Conservation (phyloP, 2,888 invertebrate genomes). For the Ochlodes sylvanus region DNA sequence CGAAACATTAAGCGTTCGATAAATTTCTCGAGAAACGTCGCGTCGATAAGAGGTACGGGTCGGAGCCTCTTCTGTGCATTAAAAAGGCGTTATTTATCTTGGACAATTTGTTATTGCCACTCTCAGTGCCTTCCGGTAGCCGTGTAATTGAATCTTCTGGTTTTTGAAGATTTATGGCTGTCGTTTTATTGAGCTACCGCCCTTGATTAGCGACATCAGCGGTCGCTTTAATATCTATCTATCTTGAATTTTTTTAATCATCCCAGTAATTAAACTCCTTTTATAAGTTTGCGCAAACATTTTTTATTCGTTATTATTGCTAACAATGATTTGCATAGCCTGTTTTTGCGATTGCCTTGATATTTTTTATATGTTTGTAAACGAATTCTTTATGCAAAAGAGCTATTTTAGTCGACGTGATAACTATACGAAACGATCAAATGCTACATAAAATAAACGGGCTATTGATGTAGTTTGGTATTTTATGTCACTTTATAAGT, state of each 20-base stretch:
- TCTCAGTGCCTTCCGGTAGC: conserved; percentile 78
- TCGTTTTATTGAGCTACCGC: conserved; percentile 76
- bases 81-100: conserved; percentile 82
- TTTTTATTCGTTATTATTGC: conserved; percentile 18
- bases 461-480: neutral
- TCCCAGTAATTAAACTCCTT: conserved; percentile 51
- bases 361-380: conserved; percentile 7
- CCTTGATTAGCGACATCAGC: conserved; percentile 65
- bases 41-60: conserved; percentile 67
- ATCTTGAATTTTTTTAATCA: conserved; percentile 43
- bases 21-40: conserved; percentile 70
- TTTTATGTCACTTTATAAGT: too few species aligned
- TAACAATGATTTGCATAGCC: conserved; percentile 6
- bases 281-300: conserved; percentile 38
- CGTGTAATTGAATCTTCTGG: conserved; percentile 83
- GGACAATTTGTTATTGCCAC: conserved; percentile 83
- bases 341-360: conserved; percentile 16
- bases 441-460: neutral
- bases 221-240: conserved; percentile 55
- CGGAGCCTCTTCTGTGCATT: conserved; percentile 68
- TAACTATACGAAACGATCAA: neutral
- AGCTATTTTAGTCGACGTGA: conserved; percentile 15
- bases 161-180: conserved; percentile 74
- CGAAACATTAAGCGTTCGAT: conserved; percentile 76
- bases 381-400: conserved; percentile 3